phyloP scores from a whole-genome alignment of 2,113 vertebrate species.

The Gadus macrocephalus region DNA sequence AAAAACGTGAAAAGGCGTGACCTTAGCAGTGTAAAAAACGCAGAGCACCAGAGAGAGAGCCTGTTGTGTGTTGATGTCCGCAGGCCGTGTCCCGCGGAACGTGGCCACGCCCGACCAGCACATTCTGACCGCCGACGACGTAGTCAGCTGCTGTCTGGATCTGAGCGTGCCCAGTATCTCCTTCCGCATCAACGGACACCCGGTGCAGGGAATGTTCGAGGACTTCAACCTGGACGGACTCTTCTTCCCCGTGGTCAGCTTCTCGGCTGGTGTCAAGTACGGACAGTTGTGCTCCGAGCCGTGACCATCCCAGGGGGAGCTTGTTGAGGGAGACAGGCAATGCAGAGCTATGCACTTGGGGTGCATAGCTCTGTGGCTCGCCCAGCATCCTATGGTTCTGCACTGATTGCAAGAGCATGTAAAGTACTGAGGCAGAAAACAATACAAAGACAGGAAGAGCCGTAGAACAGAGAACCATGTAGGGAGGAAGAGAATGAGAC shows the following conservation, averaged over 20 bases:
- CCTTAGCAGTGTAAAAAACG: background rate
- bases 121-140: conserved; percentile 79
- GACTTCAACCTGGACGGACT: conserved; percentile 89
- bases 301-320: background rate
- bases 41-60: background rate
- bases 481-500: too few species aligned
- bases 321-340: background rate
- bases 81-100: conserved; percentile 81
- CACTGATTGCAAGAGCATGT: too few species aligned
- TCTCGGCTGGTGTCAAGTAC: conserved; percentile 85
- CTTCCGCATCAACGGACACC: conserved; percentile 88
- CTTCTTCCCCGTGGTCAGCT: conserved; percentile 89
- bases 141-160: conserved; percentile 90
- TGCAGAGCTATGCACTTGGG: background rate
- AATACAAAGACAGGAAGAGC: too few species aligned
- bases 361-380: too few species aligned
- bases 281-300: background rate
- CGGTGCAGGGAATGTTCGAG: conserved; percentile 91
- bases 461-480: too few species aligned
- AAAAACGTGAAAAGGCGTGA: background rate
- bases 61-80: background rate
- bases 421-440: too few species aligned
- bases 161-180: conserved; percentile 89
- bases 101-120: conserved; percentile 80
- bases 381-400: too few species aligned